Percentiles rank a stretch among this genome's conserved stretches.
phyloP scores from a whole-genome alignment of 2,888 invertebrate species.

The Drosophila nr. perissopoda region DNA sequence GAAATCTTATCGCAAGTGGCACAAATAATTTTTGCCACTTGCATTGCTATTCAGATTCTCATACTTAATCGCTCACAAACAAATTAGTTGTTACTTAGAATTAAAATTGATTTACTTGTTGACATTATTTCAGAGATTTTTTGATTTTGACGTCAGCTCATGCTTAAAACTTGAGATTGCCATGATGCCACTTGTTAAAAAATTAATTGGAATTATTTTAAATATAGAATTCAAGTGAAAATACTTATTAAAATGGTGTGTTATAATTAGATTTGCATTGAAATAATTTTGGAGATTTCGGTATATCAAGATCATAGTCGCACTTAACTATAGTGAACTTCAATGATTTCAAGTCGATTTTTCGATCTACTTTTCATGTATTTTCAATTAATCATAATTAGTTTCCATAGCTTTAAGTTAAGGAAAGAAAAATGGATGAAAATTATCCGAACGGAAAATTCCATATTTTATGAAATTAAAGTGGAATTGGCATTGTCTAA shows the following conservation, averaged over 20 bases:
- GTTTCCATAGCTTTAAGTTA: background rate
- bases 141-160: slow-evolving; percentile 11
- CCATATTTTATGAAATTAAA: background rate
- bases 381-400: background rate
- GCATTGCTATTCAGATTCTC: slow-evolving; percentile 19
- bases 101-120: background rate
- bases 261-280: background rate
- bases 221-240: background rate
- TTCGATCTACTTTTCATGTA: background rate
- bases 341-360: background rate
- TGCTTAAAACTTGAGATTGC: slow-evolving; percentile 6
- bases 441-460: background rate
- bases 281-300: background rate
- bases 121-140: slow-evolving; percentile 3
- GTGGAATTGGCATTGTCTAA: background rate
- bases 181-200: background rate
- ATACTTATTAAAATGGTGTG: background rate
- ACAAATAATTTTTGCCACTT: slow-evolving; percentile 20
- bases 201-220: background rate
- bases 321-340: background rate
- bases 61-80: slow-evolving; percentile 1
- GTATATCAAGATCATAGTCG: background rate
- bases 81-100: background rate
- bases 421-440: background rate
- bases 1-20: slow-evolving; percentile 19